Percentiles rank a stretch among this genome's conserved stretches.
Evolutionary conservation across 23 tunicate genomes (phyloP).

Genomic region (Clavelina lepadiformis): DNA sequence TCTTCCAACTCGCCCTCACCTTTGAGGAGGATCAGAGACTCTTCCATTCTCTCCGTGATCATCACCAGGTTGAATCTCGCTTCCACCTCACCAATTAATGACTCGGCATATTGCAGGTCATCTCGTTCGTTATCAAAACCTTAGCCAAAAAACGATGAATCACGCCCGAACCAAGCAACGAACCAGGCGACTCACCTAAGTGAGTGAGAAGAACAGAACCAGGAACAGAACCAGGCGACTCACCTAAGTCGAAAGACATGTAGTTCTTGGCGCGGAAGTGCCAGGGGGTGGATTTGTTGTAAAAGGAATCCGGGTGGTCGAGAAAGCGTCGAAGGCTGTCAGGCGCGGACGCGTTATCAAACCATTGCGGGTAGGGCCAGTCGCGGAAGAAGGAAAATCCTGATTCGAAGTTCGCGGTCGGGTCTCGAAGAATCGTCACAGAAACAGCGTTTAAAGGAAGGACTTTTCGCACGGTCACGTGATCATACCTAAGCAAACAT

Average conservation of each 20-base stretch:
- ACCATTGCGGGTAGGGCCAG: slow-evolving; percentile 91
- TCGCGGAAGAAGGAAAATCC: slow-evolving; percentile 93
- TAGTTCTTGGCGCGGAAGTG: slow-evolving; percentile 92
- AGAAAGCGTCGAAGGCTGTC: slow-evolving; percentile 42
- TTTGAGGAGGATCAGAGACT: slow-evolving; percentile 79
- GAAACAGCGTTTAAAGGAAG: slow-evolving; percentile 27
- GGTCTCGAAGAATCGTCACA: slow-evolving; percentile 83
- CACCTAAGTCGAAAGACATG: slow-evolving; percentile 87
- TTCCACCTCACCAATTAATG: slow-evolving; percentile 43
- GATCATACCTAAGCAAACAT: slow-evolving; percentile 27
- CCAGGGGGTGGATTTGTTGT: slow-evolving; percentile 92
- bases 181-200: not conserved
- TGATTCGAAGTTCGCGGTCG: slow-evolving; percentile 81
- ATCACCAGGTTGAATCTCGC: slow-evolving; percentile 58
- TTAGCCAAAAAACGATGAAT: not conserved
- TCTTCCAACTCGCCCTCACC: no score
- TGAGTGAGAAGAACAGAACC: no score
- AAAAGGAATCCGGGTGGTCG: slow-evolving; percentile 31
- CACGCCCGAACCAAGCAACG: no score
- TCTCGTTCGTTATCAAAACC: slow-evolving; percentile 58
- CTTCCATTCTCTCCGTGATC: slow-evolving; percentile 93
- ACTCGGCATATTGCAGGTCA: slow-evolving; percentile 34
- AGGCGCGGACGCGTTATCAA: slow-evolving; percentile 29
- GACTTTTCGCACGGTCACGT: slow-evolving; percentile 5
- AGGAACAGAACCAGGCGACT: not conserved